Evolutionary conservation across 2,797 vertebrate species (phyloP).

Genomic region (Trichosurus vulpecula): DNA sequence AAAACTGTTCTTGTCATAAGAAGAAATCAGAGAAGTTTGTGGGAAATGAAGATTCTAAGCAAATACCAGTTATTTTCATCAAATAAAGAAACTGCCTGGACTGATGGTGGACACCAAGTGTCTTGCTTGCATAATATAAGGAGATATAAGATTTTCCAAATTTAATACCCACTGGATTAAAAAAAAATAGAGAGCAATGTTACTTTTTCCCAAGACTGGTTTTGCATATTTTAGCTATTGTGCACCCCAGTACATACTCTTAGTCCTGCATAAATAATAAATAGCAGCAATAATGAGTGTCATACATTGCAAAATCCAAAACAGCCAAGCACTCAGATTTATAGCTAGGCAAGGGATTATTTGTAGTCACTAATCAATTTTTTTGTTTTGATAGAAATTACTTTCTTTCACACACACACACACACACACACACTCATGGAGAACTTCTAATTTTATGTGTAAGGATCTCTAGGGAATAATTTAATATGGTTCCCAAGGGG

Average conservation of each 20-base stretch:
- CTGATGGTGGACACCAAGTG: not conserved
- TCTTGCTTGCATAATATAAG: not conserved
- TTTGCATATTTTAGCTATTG: not conserved
- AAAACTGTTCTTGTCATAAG: not conserved
- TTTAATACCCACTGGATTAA: not conserved
- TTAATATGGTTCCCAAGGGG: not conserved
- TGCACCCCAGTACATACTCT: too few species aligned
- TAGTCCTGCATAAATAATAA: rapidly evolving
- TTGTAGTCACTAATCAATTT: not conserved
- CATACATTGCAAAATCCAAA: not conserved
- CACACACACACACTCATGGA: not conserved
- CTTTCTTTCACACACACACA: not conserved
- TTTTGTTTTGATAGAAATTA: not conserved
- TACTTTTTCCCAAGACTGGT: not conserved
- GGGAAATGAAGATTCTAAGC: not conserved
- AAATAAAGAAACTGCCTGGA: not conserved
- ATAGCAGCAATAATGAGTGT: too few species aligned
- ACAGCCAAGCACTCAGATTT: not conserved
- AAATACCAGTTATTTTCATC: not conserved
- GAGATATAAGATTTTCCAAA: not conserved
- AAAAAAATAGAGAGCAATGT: not conserved
- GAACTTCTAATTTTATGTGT: not conserved
- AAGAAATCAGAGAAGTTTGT: not conserved
- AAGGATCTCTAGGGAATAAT: constrained; percentile 23
- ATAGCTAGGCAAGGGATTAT: not conserved